Evolutionary conservation across 35 echinoderm and acorn worm genomes (phyloP).

Genomic region (Anneissia japonica): DNA sequence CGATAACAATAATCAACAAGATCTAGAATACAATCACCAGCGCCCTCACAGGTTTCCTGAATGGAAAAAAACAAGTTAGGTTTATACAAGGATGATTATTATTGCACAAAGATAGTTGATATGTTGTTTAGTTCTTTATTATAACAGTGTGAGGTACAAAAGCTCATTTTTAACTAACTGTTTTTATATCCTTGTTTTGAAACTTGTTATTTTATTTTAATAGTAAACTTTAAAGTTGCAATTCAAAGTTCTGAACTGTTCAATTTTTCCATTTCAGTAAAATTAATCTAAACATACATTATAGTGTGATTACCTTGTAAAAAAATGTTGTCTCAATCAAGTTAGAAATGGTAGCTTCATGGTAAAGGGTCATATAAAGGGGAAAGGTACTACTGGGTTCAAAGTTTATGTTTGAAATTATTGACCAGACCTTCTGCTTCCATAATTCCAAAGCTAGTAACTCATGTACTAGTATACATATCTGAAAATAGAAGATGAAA

Average conservation of each 20-base stretch:
- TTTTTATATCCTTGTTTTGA: too few species aligned
- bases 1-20: constrained; percentile 89
- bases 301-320: constrained; percentile 52
- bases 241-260: too few species aligned
- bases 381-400: constrained; percentile 81
- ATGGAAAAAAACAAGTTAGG: not conserved
- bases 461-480: constrained; percentile 63
- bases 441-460: constrained; percentile 73
- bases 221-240: too few species aligned
- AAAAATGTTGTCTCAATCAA: constrained; percentile 75
- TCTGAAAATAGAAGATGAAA: too few species aligned
- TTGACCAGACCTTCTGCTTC: constrained; percentile 77
- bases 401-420: constrained; percentile 88
- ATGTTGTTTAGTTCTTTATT: too few species aligned
- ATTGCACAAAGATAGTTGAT: too few species aligned
- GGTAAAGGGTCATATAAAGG: constrained; percentile 89
- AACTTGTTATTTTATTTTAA: too few species aligned
- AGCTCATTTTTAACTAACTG: too few species aligned
- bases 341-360: constrained; percentile 84
- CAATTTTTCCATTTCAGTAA: too few species aligned
- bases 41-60: constrained; percentile 92
- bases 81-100: too few species aligned
- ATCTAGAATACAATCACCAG: constrained; percentile 86
- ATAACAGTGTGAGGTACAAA: too few species aligned
- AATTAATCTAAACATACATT: too few species aligned